phyloP scores from a whole-genome alignment of 2,888 invertebrate species.

The Mesoligia furuncula region DNA sequence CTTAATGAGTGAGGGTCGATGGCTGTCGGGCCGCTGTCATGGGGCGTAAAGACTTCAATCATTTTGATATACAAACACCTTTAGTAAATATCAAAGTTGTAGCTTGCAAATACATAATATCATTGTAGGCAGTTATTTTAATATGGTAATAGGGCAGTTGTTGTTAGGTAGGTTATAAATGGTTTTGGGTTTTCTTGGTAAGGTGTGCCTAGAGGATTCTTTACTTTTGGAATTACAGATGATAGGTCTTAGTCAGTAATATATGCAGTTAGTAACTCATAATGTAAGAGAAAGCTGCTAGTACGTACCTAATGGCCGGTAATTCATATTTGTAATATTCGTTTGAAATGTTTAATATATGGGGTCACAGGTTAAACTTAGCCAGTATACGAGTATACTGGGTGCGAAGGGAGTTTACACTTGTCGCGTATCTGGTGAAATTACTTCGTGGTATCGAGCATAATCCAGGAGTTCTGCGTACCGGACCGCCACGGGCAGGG shows the following conservation, averaged over 20 bases:
- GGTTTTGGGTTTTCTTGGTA: constrained; percentile 17
- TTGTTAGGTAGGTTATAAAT: constrained; percentile 6
- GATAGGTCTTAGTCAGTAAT: background rate
- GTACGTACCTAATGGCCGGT: background rate
- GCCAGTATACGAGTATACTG: background rate
- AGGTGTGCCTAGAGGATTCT: background rate
- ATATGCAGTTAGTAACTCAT: background rate
- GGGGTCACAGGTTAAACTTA: background rate
- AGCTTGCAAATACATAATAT: constrained; percentile 61
- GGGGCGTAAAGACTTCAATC: constrained; percentile 75
- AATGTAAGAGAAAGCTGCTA: background rate
- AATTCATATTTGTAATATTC: background rate
- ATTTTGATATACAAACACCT: constrained; percentile 73
- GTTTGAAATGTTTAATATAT: constrained; percentile 5
- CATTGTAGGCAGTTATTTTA: constrained; percentile 61
- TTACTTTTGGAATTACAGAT: background rate
- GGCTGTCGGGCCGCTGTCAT: constrained; percentile 63
- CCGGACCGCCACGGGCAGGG: too few relatives aligned
- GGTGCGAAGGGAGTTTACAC: too few relatives aligned
- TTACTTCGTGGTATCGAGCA: too few relatives aligned
- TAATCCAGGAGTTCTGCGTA: too few relatives aligned
- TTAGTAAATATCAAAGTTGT: constrained; percentile 71
- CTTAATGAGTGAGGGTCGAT: constrained; percentile 68
- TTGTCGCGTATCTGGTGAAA: too few relatives aligned
- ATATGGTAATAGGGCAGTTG: constrained; percentile 32